Evolutionary conservation across 2,888 invertebrate genomes (phyloP).

Genomic region (Brachylomia viminalis): DNA sequence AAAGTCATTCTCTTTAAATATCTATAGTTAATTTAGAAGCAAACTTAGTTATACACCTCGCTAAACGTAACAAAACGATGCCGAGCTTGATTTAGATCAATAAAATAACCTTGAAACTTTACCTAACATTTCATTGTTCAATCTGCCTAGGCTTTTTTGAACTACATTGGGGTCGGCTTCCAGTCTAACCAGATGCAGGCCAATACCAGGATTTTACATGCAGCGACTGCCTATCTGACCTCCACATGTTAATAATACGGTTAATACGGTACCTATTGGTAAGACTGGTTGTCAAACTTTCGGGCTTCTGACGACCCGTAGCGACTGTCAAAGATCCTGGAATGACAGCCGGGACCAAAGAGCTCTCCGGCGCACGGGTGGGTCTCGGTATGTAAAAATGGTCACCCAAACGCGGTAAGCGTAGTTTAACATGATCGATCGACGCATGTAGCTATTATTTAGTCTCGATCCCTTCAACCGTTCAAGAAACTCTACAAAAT

Average conservation of each 20-base stretch:
- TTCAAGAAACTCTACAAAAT: conserved; percentile 19
- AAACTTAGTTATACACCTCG: not conserved
- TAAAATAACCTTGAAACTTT: not conserved
- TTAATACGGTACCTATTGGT: too few species aligned
- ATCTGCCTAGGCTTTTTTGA: not conserved
- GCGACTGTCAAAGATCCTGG: too few species aligned
- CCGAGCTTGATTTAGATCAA: not conserved
- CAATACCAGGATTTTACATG: not conserved
- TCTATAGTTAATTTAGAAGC: not conserved
- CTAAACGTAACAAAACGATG: not conserved
- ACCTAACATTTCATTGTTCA: not conserved
- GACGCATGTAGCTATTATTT: not conserved
- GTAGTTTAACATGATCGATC: not conserved
- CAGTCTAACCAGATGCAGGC: not conserved
- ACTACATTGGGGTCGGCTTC: not conserved
- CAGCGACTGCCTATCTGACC: not conserved
- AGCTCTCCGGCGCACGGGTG: too few species aligned
- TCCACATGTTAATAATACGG: too few species aligned
- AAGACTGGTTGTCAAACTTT: too few species aligned
- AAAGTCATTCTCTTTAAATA: not conserved
- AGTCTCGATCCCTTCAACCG: not conserved
- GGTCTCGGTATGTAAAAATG: too few species aligned
- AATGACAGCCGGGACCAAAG: too few species aligned
- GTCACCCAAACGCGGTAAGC: too few species aligned
- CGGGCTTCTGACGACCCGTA: too few species aligned